These are phyloP conservation scores for Asarcornis scutulata DNA, from an alignment of 2,113 vertebrate genomes.

Conservation along the genomic window DNA sequence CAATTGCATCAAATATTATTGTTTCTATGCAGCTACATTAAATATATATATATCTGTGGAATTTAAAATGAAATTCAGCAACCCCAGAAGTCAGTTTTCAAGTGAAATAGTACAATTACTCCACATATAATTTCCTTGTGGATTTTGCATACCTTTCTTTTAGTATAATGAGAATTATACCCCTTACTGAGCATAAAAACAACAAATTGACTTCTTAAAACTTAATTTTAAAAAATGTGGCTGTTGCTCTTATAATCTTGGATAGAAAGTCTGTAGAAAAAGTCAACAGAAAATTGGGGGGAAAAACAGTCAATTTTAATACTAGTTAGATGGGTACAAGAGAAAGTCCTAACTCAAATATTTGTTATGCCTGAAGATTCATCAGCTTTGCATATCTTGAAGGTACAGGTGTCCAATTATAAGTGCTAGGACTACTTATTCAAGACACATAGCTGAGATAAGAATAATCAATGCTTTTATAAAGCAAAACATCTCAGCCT, in stretches of 20 bases:
- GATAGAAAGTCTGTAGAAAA: background rate
- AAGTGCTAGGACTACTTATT: background rate
- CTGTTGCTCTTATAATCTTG: background rate
- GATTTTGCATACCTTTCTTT: background rate
- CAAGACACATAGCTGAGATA: background rate
- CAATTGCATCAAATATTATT: background rate
- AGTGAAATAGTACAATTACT: background rate
- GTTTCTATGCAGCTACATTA: background rate
- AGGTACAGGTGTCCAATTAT: background rate
- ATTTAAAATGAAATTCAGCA: background rate
- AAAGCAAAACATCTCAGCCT: background rate
- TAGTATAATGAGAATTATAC: background rate
- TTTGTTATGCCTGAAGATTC: background rate
- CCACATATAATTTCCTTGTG: background rate
- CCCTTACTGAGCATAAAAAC: background rate
- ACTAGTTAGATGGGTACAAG: background rate
- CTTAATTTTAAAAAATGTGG: background rate
- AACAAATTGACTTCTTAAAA: background rate
- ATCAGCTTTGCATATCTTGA: background rate
- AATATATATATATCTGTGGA: background rate
- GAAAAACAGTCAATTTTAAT: background rate
- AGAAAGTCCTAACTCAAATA: background rate
- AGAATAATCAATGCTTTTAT: background rate
- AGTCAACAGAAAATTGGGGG: background rate
- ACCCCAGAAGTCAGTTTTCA: background rate